Evolutionary conservation across 2,888 invertebrate genomes (phyloP).

Genomic region (Lottia gigantea): DNA sequence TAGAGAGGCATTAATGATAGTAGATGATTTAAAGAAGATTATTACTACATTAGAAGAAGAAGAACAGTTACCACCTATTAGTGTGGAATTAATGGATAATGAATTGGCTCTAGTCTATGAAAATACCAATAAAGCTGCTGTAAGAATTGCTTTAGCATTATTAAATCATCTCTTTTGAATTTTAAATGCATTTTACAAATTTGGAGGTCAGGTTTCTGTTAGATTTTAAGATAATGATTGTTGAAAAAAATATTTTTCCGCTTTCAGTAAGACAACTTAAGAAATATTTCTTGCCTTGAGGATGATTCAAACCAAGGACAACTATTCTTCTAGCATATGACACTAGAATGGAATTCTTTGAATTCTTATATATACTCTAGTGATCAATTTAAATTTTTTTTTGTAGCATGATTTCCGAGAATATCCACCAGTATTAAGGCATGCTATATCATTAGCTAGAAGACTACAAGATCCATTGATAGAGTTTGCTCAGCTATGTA

Average conservation of each 20-base stretch:
- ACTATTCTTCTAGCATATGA: too few species aligned
- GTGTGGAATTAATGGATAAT: conserved; percentile 92
- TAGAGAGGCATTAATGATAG: conserved; percentile 73
- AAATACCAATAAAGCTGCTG: conserved; percentile 86
- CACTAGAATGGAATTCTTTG: too few species aligned
- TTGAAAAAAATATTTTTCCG: too few species aligned
- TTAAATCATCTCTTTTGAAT: too few species aligned
- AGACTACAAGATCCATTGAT: conserved; percentile 94
- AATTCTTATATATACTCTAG: too few species aligned
- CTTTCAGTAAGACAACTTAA: too few species aligned
- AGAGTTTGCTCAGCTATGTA: conserved; percentile 95
- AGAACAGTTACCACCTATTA: conserved; percentile 83
- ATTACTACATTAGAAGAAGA: conserved; percentile 73
- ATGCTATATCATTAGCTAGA: conserved; percentile 93
- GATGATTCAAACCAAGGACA: too few species aligned
- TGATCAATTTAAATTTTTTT: background rate
- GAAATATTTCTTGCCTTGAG: too few species aligned
- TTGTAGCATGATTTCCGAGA: conserved; percentile 85
- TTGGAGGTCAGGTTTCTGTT: too few species aligned
- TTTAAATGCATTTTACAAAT: too few species aligned
- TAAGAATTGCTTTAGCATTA: conserved; percentile 59
- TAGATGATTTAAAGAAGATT: conserved; percentile 61
- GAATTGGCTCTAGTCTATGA: conserved; percentile 92
- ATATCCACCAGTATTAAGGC: conserved; percentile 88
- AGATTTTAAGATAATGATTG: too few species aligned